Evolutionary conservation across 2,888 invertebrate species (phyloP).

Genomic region (Acanthosepion lycidas): DNA sequence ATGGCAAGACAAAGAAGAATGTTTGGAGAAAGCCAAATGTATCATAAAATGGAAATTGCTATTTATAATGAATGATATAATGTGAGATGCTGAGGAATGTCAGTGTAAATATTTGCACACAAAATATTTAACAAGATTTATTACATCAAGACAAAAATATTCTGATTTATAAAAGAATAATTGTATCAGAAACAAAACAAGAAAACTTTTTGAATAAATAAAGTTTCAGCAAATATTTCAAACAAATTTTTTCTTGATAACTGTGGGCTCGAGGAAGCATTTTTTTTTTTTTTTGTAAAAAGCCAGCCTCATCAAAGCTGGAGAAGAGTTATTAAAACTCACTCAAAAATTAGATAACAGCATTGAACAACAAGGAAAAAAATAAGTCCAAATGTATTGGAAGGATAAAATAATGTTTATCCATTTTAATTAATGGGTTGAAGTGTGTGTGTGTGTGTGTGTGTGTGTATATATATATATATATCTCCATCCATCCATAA

Average conservation of each 20-base stretch:
- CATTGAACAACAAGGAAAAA: background rate
- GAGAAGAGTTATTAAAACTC: background rate
- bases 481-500: background rate
- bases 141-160: background rate
- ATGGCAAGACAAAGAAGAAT: background rate
- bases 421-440: background rate
- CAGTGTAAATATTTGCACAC: background rate
- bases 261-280: background rate
- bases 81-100: background rate
- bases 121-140: conserved; percentile 4
- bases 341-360: background rate
- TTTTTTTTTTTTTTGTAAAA: background rate
- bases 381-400: background rate
- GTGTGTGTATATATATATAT: too few relatives aligned
- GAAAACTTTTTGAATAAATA: background rate
- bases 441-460: too few relatives aligned
- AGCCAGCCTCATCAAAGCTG: background rate
- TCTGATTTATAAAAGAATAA: background rate
- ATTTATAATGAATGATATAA: background rate
- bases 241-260: background rate
- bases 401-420: background rate
- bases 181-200: conserved; percentile 33
- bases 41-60: background rate
- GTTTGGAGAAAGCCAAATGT: background rate
- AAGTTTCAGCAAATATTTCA: background rate